These are phyloP conservation scores for Caradrina kadenii DNA, from an alignment of 2,888 invertebrate species.

Conservation along the genomic window DNA sequence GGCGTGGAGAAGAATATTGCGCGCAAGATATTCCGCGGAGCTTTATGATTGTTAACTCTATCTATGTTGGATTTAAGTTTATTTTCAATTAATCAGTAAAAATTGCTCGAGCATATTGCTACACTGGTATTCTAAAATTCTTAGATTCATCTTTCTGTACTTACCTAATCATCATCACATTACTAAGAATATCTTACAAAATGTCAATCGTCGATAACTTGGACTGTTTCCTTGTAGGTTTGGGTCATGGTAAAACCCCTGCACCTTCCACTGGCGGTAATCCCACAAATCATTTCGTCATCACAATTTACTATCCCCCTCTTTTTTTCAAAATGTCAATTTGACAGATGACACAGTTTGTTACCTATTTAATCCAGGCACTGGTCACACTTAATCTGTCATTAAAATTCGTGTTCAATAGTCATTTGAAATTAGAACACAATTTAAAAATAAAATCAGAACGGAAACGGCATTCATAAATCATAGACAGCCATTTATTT, in stretches of 20 bases:
- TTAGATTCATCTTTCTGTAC: too few relatives aligned
- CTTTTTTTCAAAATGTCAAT: too few relatives aligned
- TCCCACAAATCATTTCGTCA: not conserved
- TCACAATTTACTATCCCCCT: not conserved
- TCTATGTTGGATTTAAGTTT: too few relatives aligned
- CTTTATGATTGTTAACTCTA: too few relatives aligned
- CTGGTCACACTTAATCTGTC: not conserved
- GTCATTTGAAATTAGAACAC: constrained; percentile 46
- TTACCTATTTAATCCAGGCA: not conserved
- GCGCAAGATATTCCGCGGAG: too few relatives aligned
- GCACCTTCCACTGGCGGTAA: not conserved
- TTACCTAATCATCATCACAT: too few relatives aligned
- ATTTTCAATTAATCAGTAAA: too few relatives aligned
- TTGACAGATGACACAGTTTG: too few relatives aligned
- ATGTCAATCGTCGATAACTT: not conserved
- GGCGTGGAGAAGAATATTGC: too few relatives aligned
- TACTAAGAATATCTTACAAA: constrained; percentile 4
- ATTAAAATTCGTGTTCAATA: not conserved
- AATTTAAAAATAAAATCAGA: constrained; percentile 54
- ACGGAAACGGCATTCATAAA: constrained; percentile 69
- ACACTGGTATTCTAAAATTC: too few relatives aligned
- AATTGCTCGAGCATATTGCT: too few relatives aligned
- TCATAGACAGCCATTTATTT: constrained; percentile 63
- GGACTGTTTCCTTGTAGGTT: constrained; percentile 3
- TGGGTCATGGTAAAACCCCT: constrained; percentile 19